A percentile compares a stretch with the other conserved stretches of the same genome.
phyloP scores from a whole-genome alignment of 1,140 invertebrate genomes.

The fruit fly (Drosophila melanogaster) region DNA sequence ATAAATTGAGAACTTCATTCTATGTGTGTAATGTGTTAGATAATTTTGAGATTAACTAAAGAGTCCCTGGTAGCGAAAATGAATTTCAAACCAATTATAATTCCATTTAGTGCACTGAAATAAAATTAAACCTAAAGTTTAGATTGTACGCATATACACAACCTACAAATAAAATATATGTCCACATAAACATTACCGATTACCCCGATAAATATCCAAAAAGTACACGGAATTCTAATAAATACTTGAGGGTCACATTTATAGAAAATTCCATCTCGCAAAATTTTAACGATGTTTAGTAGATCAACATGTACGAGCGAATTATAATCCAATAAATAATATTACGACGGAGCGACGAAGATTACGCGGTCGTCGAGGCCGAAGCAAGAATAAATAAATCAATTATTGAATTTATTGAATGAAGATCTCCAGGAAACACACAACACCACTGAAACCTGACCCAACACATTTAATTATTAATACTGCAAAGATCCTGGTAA shows the following conservation, averaged over 20 bases:
- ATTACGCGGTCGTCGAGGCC: slow-evolving; percentile 7
- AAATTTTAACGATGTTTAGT: slow-evolving; percentile 54
- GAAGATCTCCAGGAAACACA: slow-evolving; percentile 23
- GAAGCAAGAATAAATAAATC: slow-evolving; percentile 23
- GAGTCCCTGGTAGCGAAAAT: slow-evolving; percentile 21
- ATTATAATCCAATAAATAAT: slow-evolving; percentile 49
- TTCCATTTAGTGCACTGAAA: slow-evolving; percentile 51
- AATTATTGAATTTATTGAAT: slow-evolving; percentile 47
- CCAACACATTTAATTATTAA: slow-evolving; percentile 27
- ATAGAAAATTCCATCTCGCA: slow-evolving; percentile 57
- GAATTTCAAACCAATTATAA: slow-evolving; percentile 13
- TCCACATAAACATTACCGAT: slow-evolving; percentile 34
- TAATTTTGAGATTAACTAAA: slow-evolving; percentile 28
- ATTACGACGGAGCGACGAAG: slow-evolving; percentile 30
- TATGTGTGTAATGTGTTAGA: slow-evolving; percentile 34
- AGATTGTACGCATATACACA: slow-evolving; percentile 34
- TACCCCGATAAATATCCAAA: slow-evolving; percentile 41
- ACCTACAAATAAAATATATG: slow-evolving; percentile 46
- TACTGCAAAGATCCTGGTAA: slow-evolving; percentile 21
- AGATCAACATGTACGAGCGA: slow-evolving; percentile 47
- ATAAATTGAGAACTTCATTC: slow-evolving; percentile 9
- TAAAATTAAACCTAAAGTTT: slow-evolving; percentile 16
- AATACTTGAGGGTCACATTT: slow-evolving; percentile 61
- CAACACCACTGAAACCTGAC: slow-evolving; percentile 6
- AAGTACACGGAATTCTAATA: slow-evolving; percentile 30